Evolutionary conservation across 2,888 invertebrate genomes (phyloP).

Genomic region (Phrixothrix hirtus): DNA sequence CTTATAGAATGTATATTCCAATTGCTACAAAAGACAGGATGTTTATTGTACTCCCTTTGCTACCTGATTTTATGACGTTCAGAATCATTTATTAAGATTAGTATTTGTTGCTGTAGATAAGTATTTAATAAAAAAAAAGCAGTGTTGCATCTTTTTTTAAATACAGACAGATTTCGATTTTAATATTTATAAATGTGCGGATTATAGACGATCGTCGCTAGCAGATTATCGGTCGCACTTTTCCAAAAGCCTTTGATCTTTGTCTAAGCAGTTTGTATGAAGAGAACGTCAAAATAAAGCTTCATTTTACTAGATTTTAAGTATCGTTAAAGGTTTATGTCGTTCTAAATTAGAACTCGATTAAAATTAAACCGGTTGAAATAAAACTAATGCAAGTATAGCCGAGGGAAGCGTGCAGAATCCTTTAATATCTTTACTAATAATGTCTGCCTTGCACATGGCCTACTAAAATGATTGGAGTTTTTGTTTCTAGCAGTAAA

Average conservation of each 20-base stretch:
- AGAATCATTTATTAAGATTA: conserved; percentile 41
- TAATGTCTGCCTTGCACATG: conserved; percentile 39
- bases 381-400: conserved; percentile 18
- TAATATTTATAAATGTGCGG: conserved; percentile 8
- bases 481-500: conserved; percentile 43
- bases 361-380: conserved; percentile 27
- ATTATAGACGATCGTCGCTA: not conserved
- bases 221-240: not conserved
- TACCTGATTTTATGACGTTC: conserved; percentile 28
- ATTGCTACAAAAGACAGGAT: conserved; percentile 27
- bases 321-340: conserved; percentile 25
- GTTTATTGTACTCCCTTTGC: conserved; percentile 29
- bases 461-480: conserved; percentile 45
- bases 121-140: conserved; percentile 15
- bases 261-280: conserved; percentile 8
- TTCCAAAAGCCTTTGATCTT: conserved; percentile 10
- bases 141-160: conserved; percentile 9
- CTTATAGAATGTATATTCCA: conserved; percentile 26
- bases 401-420: conserved; percentile 22
- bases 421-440: conserved; percentile 29
- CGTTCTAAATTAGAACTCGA: conserved; percentile 26
- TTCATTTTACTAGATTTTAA: conserved; percentile 18
- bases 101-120: conserved; percentile 26
- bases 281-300: conserved; percentile 16
- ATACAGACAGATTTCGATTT: conserved; percentile 14